These are phyloP conservation scores for Thecophora atra DNA, from an alignment of 2,888 invertebrate species.

Conservation along the genomic window DNA sequence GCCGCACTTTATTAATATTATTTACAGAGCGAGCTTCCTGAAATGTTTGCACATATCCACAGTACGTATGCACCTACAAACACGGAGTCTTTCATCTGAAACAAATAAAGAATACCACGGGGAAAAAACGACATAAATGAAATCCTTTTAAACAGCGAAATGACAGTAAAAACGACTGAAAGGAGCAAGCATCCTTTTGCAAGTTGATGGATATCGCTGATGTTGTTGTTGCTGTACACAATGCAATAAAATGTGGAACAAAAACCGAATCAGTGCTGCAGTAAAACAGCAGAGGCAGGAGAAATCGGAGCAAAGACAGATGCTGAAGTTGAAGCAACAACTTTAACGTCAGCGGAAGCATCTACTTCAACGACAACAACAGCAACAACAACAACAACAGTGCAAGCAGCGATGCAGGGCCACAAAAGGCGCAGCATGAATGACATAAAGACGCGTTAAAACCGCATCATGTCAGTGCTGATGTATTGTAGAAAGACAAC, in stretches of 20 bases:
- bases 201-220: not conserved
- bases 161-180: slow-evolving; percentile 6
- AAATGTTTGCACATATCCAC: not conserved
- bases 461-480: slow-evolving; percentile 26
- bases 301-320: slow-evolving; percentile 4
- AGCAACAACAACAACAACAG: slow-evolving; percentile 1
- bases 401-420: not conserved
- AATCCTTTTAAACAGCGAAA: slow-evolving; percentile 8
- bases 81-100: not conserved
- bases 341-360: not conserved
- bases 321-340: not conserved
- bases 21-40: not conserved
- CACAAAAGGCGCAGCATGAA: not conserved
- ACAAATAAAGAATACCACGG: not conserved
- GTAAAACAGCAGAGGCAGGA: not conserved
- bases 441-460: slow-evolving; percentile 23
- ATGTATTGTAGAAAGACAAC: not conserved
- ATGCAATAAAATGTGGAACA: slow-evolving; percentile 2
- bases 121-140: not conserved
- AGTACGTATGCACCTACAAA: slow-evolving; percentile 35
- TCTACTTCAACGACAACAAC: not conserved
- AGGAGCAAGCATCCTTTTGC: slow-evolving; percentile 2
- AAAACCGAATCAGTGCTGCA: slow-evolving; percentile 8
- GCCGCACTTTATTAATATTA: not conserved
- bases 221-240: not conserved